These are phyloP conservation scores for Luperina nickerlii DNA, from an alignment of 2,888 invertebrate genomes.

Conservation along the genomic window DNA sequence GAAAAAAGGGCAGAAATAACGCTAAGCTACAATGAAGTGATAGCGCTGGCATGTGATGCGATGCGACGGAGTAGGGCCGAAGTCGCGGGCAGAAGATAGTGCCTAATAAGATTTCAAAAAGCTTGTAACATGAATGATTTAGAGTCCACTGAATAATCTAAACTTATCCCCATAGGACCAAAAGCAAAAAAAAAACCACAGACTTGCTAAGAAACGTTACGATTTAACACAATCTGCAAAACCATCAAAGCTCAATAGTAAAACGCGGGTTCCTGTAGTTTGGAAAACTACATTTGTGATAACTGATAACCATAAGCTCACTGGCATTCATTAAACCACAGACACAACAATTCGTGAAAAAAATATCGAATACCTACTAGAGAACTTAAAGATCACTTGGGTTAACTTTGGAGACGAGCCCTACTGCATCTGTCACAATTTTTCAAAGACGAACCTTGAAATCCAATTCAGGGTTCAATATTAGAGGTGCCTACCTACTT, in stretches of 20 bases:
- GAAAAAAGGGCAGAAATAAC: too few relatives aligned
- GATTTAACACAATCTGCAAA: background rate
- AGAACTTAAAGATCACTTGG: too few relatives aligned
- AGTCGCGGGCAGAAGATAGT: background rate
- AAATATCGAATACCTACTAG: background rate
- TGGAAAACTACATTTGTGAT: background rate
- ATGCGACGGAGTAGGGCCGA: background rate
- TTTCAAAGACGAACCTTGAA: background rate
- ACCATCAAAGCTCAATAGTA: background rate
- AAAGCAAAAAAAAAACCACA: background rate
- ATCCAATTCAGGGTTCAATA: background rate
- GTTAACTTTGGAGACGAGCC: background rate
- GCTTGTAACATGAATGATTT: background rate
- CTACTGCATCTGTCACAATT: background rate
- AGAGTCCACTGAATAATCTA: background rate
- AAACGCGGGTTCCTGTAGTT: background rate
- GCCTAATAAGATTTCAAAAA: background rate
- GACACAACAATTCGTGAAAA: background rate
- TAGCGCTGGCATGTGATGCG: background rate
- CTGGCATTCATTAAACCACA: background rate
- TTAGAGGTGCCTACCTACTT: slow-evolving; percentile 6
- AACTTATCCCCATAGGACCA: background rate
- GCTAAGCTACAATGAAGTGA: background rate
- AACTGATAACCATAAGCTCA: background rate
- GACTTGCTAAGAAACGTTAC: background rate